Percentiles rank a stretch among this genome's conserved stretches.
Evolutionary conservation across 2,888 invertebrate genomes (phyloP).

Genomic region (Meliscaeva auricollis): DNA sequence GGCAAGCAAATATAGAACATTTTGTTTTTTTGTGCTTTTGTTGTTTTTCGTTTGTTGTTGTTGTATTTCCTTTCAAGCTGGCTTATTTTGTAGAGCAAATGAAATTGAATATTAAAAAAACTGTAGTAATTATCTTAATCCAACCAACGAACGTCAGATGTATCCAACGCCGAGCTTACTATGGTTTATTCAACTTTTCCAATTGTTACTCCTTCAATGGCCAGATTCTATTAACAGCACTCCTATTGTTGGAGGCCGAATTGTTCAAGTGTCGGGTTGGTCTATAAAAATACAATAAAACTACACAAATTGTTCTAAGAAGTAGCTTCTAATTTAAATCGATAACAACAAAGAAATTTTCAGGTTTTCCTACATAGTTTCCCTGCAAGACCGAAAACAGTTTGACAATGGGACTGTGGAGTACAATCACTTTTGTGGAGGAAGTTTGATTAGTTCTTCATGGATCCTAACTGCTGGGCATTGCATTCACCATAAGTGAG

Average conservation of each 20-base stretch:
- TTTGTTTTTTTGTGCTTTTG: conserved; percentile 10
- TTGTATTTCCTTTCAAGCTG: not conserved
- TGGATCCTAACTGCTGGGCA: conserved; percentile 83
- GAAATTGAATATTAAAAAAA: conserved; percentile 2
- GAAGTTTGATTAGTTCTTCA: conserved; percentile 79
- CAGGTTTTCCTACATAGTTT: conserved; percentile 82
- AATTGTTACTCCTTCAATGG: conserved; percentile 53
- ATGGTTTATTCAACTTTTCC: conserved; percentile 49
- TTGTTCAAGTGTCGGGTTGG: conserved; percentile 77
- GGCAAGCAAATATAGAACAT: conserved; percentile 27
- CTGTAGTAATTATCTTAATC: conserved; percentile 45
- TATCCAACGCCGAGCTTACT: conserved; percentile 32
- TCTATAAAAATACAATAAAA: conserved; percentile 2
- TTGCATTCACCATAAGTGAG: conserved; percentile 82
- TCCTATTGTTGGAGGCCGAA: conserved; percentile 81
- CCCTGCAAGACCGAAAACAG: conserved; percentile 79
- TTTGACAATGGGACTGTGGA: conserved; percentile 23
- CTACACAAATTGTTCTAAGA: not conserved
- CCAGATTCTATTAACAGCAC: conserved; percentile 75
- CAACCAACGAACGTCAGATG: conserved; percentile 53
- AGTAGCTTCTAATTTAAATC: not conserved
- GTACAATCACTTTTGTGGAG: conserved; percentile 83
- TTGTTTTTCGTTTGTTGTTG: conserved; percentile 1
- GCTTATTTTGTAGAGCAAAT: conserved; percentile 21
- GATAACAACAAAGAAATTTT: conserved; percentile 66